Evolutionary conservation across 1,140 invertebrate species (phyloP).

Genomic region (Rhynchophorus ferrugineus): DNA sequence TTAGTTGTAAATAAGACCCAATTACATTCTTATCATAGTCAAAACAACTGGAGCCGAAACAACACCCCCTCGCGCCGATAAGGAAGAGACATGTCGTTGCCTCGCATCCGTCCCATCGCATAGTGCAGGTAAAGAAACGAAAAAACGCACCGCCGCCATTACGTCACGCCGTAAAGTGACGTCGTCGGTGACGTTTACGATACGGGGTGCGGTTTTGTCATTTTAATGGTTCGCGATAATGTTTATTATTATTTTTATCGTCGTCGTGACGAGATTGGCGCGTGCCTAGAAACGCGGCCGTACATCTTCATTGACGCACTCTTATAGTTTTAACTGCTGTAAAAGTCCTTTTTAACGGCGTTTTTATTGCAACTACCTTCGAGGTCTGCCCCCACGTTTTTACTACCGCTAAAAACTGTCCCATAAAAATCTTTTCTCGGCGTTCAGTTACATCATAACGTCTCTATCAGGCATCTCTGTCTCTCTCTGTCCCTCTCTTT

Average conservation of each 20-base stretch:
- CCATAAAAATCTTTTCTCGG: constrained; percentile 28
- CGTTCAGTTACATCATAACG: constrained; percentile 15
- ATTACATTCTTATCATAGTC: no score
- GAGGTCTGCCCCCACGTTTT: constrained; percentile 27
- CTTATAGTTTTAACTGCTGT: constrained; percentile 41
- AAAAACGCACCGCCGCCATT: no score
- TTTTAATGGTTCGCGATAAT: constrained; percentile 38
- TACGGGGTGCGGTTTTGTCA: constrained; percentile 20
- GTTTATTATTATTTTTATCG: constrained; percentile 37
- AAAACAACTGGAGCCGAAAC: no score
- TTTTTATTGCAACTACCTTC: constrained; percentile 39
- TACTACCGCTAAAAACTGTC: constrained; percentile 26
- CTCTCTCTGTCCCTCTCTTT: no score
- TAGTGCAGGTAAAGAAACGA: no score
- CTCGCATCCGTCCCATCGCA: no score
- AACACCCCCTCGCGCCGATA: no score
- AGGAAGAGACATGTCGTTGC: no score
- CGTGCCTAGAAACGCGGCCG: constrained; percentile 37
- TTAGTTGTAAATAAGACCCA: no score
- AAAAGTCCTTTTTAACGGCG: constrained; percentile 39
- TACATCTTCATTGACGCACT: constrained; percentile 39
- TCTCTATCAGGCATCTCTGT: constrained; percentile 14
- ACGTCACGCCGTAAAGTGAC: no score
- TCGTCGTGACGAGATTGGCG: constrained; percentile 35
- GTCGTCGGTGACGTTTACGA: constrained; percentile 38